phyloP scores from a whole-genome alignment of 2,797 vertebrate species.

The Cossypha niveicapilla region DNA sequence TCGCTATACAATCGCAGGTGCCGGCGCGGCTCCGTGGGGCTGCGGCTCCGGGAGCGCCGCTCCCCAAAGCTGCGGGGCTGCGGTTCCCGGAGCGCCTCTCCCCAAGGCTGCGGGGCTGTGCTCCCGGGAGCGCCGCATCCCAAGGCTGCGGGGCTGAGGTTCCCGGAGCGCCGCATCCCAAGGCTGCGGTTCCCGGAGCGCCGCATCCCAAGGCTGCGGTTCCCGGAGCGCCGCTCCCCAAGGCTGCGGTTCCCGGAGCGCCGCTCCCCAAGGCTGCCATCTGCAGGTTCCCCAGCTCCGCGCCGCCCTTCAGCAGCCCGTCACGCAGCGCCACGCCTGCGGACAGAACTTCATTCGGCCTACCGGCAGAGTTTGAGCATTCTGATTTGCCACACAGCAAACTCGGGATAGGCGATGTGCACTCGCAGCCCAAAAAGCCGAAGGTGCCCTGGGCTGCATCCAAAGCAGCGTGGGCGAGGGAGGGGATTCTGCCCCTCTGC shows the following conservation, averaged over 20 bases:
- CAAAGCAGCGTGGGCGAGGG: rapidly evolving
- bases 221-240: no score
- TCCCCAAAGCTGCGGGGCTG: no score
- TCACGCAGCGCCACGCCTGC: neutral
- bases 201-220: no score
- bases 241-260: no score
- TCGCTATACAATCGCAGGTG: rapidly evolving
- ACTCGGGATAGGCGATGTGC: rapidly evolving
- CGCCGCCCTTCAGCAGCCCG: neutral
- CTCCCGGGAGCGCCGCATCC: no score
- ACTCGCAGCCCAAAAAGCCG: neutral
- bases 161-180: no score
- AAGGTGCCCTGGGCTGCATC: neutral
- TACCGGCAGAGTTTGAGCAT: neutral
- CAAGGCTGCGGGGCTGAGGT: no score
- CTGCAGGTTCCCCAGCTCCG: neutral
- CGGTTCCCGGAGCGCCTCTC: no score
- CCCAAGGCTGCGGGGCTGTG: no score
- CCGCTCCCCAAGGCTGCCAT: neutral
- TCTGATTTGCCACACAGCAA: neutral
- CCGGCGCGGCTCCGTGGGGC: neutral
- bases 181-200: no score
- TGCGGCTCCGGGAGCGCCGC: no score
- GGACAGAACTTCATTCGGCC: rapidly evolving
- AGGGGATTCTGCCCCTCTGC: neutral